Evolutionary conservation across 2,888 invertebrate genomes (phyloP).

Genomic region (Helobdella robusta): DNA sequence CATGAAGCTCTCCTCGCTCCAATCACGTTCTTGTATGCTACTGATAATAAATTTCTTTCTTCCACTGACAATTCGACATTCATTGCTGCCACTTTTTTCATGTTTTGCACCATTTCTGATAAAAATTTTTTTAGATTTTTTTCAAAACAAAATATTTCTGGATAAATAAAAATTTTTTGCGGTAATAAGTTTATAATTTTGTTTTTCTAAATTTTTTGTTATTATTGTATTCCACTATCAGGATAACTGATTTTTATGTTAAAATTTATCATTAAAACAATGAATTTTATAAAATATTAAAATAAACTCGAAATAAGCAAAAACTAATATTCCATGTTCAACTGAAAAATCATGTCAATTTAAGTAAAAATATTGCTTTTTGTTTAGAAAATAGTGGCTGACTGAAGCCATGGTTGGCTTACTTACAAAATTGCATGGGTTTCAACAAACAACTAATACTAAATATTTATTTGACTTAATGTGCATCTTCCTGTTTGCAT

Average conservation of each 20-base stretch:
- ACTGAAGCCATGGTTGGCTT: too few relatives aligned
- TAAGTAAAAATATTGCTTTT: too few relatives aligned
- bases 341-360: too few relatives aligned
- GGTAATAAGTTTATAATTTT: background rate
- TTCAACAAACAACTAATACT: too few relatives aligned
- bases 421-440: too few relatives aligned
- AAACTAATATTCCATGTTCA: too few relatives aligned
- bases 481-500: too few relatives aligned
- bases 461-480: too few relatives aligned
- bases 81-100: slow-evolving; percentile 91
- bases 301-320: too few relatives aligned
- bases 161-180: slow-evolving; percentile 50
- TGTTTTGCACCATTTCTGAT: slow-evolving; percentile 95
- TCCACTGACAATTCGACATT: slow-evolving; percentile 91
- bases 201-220: background rate
- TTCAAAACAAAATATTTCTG: background rate
- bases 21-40: slow-evolving; percentile 98
- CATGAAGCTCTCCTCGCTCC: slow-evolving; percentile 93
- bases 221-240: background rate
- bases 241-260: background rate
- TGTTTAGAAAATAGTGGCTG: too few relatives aligned
- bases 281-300: too few relatives aligned
- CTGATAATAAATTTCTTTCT: slow-evolving; percentile 89
- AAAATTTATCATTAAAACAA: too few relatives aligned
- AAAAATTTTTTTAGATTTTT: background rate